Base-by-base conservation (phyloP, 2,797 vertebrate species). In the Chelmon rostratus region DNA sequence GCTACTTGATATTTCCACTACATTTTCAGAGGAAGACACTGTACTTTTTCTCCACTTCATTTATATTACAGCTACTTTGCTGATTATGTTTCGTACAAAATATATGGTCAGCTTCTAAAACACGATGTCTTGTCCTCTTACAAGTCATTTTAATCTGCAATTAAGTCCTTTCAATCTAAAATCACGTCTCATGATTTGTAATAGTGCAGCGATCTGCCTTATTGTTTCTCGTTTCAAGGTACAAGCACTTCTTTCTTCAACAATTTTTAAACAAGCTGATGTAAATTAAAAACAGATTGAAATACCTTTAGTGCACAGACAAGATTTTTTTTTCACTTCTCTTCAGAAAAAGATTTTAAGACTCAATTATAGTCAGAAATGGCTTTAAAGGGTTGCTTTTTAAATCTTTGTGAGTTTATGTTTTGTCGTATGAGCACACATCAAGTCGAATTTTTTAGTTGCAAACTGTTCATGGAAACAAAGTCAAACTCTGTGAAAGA, bases 401-500 rank as follows among this genome's bases (percentile, higher is more conserved):
- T 16, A 25, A 70, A 31, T 68, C 25, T 62, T 50, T 37, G 13
- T 68, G 31, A 18, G 53, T 76, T 8, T 37, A 7, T 21, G 28
- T 37, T 54, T 2, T 57, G 62, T 58, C 0, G 0, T 57, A 8
- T 16, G 16, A 56, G 53, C 23, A 46, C 46, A 23, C 8, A 10
- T 35, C 28, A 37, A 47, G 49, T 68, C 2, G 58, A 47, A 66
- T 33, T 12, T 4, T 73, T 66, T 9, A 15, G 56, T 35, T 23
- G 28, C 42, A 73, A 84, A 86, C 56, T 79, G 83, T 58, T 21
- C 15, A 15, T 0, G 12, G 16, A 78, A 56, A 73, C 25, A 82
- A 70, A 83, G 76, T 78, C 54, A 63, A 66, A 83, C 66, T 83
- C 49, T 78, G 12, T 46, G 57, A 57, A n/a, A 59, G 15, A 56